Evolutionary conservation across 2,888 invertebrate genomes (phyloP), one percentile per base, ranked within the genome.

Genomic region (Eupithecia inturbata): DNA sequence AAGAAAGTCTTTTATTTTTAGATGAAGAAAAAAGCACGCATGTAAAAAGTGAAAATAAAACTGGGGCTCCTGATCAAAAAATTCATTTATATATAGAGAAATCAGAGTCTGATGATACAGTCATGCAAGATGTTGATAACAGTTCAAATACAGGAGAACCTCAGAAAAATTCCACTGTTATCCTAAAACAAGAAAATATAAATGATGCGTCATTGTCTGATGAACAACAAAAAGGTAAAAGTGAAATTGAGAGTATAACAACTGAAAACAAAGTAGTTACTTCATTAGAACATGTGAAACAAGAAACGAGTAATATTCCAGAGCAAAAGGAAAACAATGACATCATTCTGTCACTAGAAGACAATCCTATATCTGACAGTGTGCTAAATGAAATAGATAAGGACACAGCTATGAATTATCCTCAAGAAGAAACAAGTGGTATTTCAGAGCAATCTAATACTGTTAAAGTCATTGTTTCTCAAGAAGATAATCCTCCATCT

Each of bases 1-100:
- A 69, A 71, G 71, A 73, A 41, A 73, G 69, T 7, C 57, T 72
- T 31, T 53, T 76, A 22, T 76, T 76, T 33, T 66, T 74, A 64
- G 74, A 74, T 36, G 12, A 57, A 49, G 31, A 63, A 9, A 70
- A 70, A 49, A 62, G 22, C 45, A 16, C 26, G 22, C 1, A 22
- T 41, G 68, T 64, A 39, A 64, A 63, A 41, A 31, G 64, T 62
- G 6, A 31, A 49, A 41, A 22, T 41, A 41, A 16, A 5, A 39
- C 49, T 60, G 22, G 4, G 2, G n/a, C 31, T 57, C n/a, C 57
- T 28, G 10, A 31, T 7, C 63, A 28, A 33, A 39, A 53, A 63
- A 57, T 7, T 4, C 41, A 53, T 57, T 22, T 12, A 14, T 57
- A 31, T 57, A n/a, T 45, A 60, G 26, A 33, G 31, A 62, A 28